phyloP scores from a whole-genome alignment of 2,888 invertebrate species.

The Hirtodrosophila histrioides region DNA sequence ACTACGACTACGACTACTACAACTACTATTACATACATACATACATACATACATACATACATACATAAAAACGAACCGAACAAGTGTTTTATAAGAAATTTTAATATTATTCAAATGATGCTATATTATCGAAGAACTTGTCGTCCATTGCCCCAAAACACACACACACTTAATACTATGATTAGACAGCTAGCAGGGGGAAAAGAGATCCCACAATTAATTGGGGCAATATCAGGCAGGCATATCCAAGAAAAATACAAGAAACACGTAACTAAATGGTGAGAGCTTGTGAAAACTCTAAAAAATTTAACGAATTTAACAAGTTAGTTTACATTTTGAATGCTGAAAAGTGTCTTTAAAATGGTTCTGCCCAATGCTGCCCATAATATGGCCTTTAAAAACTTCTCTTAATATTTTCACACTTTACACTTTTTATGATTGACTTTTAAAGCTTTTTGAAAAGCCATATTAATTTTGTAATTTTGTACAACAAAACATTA shows the following conservation, averaged over 20 bases:
- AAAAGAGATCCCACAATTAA: conserved; percentile 12
- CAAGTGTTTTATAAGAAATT: conserved; percentile 59
- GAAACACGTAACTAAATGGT: conserved; percentile 14
- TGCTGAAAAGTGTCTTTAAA: conserved; percentile 35
- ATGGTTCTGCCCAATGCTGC: conserved; percentile 32
- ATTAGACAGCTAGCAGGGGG: conserved; percentile 9
- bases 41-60: conserved; percentile 36
- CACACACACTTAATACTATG: conserved; percentile 28
- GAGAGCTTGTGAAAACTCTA: conserved; percentile 42
- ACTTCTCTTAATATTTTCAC: conserved; percentile 29
- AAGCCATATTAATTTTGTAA: conserved; percentile 68
- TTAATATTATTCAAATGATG: conserved; percentile 42
- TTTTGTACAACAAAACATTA: conserved; percentile 26
- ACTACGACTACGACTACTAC: conserved; percentile 53
- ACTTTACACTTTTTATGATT: conserved; percentile 43
- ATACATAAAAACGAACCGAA: conserved; percentile 24
- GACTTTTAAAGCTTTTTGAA: conserved; percentile 78
- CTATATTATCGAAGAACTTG: conserved; percentile 23
- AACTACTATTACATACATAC: conserved; percentile 58
- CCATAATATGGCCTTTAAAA: conserved; percentile 47
- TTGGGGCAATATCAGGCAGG: conserved; percentile 44
- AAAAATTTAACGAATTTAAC: conserved; percentile 66
- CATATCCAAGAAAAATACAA: conserved; percentile 44
- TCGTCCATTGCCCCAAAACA: conserved; percentile 37
- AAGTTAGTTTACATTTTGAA: conserved; percentile 46